Evolutionary conservation across 1,140 invertebrate genomes (phyloP), one percentile per base, ranked within the genome.

Genomic region (Drosophila grimshawi): DNA sequence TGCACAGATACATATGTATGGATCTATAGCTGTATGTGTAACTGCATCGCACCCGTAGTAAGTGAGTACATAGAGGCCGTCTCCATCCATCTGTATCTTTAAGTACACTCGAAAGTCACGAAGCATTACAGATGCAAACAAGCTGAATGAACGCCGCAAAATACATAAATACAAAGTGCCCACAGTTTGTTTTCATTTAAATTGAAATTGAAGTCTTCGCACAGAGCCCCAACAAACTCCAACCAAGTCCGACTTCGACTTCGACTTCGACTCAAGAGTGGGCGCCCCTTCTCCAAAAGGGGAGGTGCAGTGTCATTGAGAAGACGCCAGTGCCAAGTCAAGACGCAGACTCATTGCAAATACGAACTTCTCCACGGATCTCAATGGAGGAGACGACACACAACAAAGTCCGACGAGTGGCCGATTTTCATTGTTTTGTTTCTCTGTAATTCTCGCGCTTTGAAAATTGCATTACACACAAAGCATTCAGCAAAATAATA

Each of bases 391-490:
- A n/a, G 27, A 49, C 10, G 29, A 35, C 8, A 48, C 37, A 57
- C 56, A 56, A 61, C 56, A 68, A 68, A 68, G 65, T 37, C 64
- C 64, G 60, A 46, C 53, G 62, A 64, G 66, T 61, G 66, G 77
- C 57, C 78, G 69, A 83, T 80, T 83, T 72, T 89, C 77, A 88
- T 88, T 88, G 83, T 89, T 88, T 88, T 88, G 83, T 55, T 78
- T 80, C 74, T 64, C 78, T 86, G 81, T 85, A 85, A 85, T 86
- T 86, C 81, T 80, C 83, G 83, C 83, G 85, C 85, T 88, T 88
- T 88, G 83, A 88, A 88, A 88, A 88, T 89, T 88, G 85, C 83
- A 88, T 88, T 88, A 88, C 83, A 89, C 83, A 83, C 83, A 86
- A 83, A 78, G 61, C 72, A 88, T 43, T 19, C 19, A 70, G 32